Conservation (phyloP, 2,113 vertebrate genomes). For the Carettochelys insculpta region DNA sequence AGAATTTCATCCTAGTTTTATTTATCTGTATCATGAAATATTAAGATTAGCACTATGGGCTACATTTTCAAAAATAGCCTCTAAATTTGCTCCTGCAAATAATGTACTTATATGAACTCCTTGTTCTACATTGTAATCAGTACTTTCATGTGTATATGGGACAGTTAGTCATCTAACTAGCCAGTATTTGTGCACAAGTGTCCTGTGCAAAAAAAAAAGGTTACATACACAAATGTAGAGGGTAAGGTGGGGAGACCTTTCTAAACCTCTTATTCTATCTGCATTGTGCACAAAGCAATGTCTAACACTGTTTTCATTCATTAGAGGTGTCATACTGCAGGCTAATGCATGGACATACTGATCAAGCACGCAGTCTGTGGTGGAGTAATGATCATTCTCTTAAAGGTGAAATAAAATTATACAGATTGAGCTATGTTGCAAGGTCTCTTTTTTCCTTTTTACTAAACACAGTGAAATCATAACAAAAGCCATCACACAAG, state of each 20-base stretch:
- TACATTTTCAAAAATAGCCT: not conserved
- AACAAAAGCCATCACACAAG: not conserved
- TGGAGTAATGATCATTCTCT: not conserved
- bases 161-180: not conserved
- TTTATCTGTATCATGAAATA: not conserved
- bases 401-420: not conserved
- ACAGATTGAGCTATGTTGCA: not conserved
- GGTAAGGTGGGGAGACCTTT: not conserved
- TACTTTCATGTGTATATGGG: not conserved
- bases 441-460: not conserved
- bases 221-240: not conserved
- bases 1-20: not conserved
- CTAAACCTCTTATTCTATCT: not conserved
- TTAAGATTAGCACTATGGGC: not conserved
- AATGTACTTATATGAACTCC: not conserved
- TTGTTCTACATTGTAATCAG: not conserved
- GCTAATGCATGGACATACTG: not conserved
- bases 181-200: not conserved
- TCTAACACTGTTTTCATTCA: not conserved
- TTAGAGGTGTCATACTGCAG: not conserved
- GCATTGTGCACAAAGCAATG: not conserved
- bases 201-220: not conserved
- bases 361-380: not conserved
- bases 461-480: not conserved
- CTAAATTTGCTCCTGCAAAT: not conserved